Percentiles rank a stretch among this genome's conserved stretches.
Conservation (phyloP, 2,888 invertebrate genomes). For the Limnephilus auricula region DNA sequence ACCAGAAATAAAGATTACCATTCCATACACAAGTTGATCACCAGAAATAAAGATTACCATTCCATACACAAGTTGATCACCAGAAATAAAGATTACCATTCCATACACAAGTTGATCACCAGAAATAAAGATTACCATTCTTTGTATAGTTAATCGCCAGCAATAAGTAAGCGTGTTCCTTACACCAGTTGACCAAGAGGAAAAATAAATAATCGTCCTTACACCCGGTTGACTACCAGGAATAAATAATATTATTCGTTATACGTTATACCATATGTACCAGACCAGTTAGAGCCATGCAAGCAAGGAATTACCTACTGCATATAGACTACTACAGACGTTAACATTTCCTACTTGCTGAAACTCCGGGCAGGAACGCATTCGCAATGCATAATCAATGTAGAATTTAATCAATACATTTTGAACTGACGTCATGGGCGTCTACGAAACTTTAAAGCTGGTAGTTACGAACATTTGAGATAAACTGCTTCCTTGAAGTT, state of each 20-base stretch:
- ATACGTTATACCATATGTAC: not conserved
- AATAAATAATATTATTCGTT: not conserved
- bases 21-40: no score
- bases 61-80: no score
- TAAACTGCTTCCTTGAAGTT: not conserved
- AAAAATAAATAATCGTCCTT: no score
- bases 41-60: no score
- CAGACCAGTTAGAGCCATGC: not conserved
- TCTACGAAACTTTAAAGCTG: not conserved
- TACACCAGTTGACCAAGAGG: no score
- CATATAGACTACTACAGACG: not conserved
- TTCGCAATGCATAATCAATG: not conserved
- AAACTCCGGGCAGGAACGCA: not conserved
- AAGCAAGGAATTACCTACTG: not conserved
- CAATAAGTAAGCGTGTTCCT: no score
- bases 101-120: no score
- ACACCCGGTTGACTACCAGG: no score
- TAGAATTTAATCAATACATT: not conserved
- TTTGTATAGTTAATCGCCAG: no score
- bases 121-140: no score
- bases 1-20: no score
- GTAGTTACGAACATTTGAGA: not conserved
- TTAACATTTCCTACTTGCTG: not conserved
- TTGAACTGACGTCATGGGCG: not conserved
- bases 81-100: no score